phyloP scores from a whole-genome alignment of 2,888 invertebrate genomes.

The Pomacea canaliculata region DNA sequence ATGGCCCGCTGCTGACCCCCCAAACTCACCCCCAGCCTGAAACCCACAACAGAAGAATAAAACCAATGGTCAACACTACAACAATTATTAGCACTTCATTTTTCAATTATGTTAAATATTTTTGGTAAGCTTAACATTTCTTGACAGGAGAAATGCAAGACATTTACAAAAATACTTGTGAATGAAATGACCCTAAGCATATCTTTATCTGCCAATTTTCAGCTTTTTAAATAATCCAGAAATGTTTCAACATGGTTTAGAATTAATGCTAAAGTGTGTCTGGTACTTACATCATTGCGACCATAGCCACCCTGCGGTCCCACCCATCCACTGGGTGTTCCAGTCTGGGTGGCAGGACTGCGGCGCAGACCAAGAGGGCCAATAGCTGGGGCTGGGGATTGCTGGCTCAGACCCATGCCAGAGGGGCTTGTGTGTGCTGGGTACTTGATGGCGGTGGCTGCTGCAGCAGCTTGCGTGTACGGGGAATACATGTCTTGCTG shows the following conservation, averaged over 20 bases:
- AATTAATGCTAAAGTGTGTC: neutral
- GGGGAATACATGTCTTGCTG: conserved; percentile 42
- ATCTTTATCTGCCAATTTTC: no score
- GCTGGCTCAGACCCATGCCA: conserved; percentile 44
- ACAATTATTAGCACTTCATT: neutral
- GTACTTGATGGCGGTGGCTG: conserved; percentile 52
- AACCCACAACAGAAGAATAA: conserved; percentile 12
- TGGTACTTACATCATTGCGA: conserved; percentile 46
- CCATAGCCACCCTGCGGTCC: conserved; percentile 49
- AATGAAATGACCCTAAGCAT: no score
- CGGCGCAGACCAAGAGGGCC: conserved; percentile 43
- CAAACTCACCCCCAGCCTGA: conserved; percentile 40
- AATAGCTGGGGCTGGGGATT: conserved; percentile 38
- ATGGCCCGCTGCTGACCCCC: conserved; percentile 44
- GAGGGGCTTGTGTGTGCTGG: conserved; percentile 50
- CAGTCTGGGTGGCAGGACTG: conserved; percentile 49
- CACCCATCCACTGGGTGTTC: conserved; percentile 45
- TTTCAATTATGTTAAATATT: neutral
- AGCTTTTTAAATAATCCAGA: no score
- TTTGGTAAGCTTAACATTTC: neutral
- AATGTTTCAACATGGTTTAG: neutral
- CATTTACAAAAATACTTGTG: neutral
- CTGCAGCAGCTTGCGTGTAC: conserved; percentile 12
- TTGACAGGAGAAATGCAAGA: neutral
- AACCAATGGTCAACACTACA: no score